Evolutionary conservation across 2,113 vertebrate species (phyloP), one percentile per base, ranked within the genome.

Genomic region (Ophthalmolycus amberensis): DNA sequence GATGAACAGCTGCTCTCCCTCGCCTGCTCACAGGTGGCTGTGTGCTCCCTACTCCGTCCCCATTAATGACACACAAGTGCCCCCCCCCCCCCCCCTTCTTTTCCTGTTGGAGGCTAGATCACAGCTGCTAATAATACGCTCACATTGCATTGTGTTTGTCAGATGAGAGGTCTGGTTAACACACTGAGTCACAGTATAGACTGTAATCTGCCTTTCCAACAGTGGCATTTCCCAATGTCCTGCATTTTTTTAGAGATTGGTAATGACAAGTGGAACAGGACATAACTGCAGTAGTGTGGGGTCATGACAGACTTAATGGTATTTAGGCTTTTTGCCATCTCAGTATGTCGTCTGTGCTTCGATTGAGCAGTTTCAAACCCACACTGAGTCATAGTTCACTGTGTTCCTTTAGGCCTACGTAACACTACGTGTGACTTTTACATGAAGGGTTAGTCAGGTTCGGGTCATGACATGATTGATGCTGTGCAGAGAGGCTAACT

Each of bases 1-100:
- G 70, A 90, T 69, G 81, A 90, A 83, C 91, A 95, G 89, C 92
- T 94, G 93, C 89, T 92, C 80, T 58, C 67, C 77, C 74, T 85
- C 37, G 81, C 83, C 80, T 54, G 66, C 89, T 87, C 88, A 87
- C 94, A 93, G 89, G 91, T 94, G 91, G 86, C 87, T 78, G 76
- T 78, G 59, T 71, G 77, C 68, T 84, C 52, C 10, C 73, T 82
- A 71, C 75, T 85, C 82, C 84, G 84, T 90, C 81, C 82, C 83
- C 87, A 87, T 87, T 89, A 90, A 82, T 88, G 80, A 87, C 83
- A 92, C 84, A 91, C 88, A 88, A 90, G 82, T 88, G 60, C 16
- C 83, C 80, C 48, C 32, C n/a, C 27, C 1, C 27, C 29, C 29
- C 29, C 2, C 29, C 64, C 34, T 42, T 52, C 6, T 58, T 48